Evolutionary conservation across 1,140 invertebrate species (phyloP), one percentile per base, ranked within the genome.

Genomic region (Triops longicaudatus): DNA sequence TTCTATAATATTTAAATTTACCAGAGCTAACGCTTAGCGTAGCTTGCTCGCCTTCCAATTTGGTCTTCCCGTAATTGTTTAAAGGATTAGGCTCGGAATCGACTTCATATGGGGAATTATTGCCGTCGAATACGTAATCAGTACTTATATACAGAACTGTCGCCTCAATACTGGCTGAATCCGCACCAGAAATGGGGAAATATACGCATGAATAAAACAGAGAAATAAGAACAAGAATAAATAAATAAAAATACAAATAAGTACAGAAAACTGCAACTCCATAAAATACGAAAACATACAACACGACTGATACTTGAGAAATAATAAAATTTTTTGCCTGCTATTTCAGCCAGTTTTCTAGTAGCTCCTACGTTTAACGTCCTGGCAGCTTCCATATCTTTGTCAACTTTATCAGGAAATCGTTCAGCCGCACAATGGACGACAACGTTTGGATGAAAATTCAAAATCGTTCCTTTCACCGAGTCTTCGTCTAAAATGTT

Each of bases 91-190:
- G 83, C 44, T 76, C 74, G 75, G 83, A 85, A 71, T 81, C 81
- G 63, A 83, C 82, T 76, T 81, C 83, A 80, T 87, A 88, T 2
- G 88, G 87, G 44, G 87, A 84, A 76, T 81, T 82, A 26, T 82
- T 84, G 5, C 88, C 88, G 84, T 88, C 86, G 84, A 89, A 89
- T 5, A 88, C 87, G 82, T 88, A 89, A 80, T 88, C 88, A 76
- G 87, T 88, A 81, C 88, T 88, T 9, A 89, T 87, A 80, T 86
- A 88, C 11, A 89, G 78, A 0, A 89, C 81, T 73, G 83, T 84
- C 14, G 83, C 83, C 37, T 81, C 81, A 41, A 82, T 43, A 50
- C 81, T 77, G 73, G 75, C 86, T 87, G 79, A 17, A 80, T 77
- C 26, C 75, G 73, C 27, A 37, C 31, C 31, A 7, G 7, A 4